Conservation (phyloP, 1,140 invertebrate species). For the Helicoverpa zea region DNA sequence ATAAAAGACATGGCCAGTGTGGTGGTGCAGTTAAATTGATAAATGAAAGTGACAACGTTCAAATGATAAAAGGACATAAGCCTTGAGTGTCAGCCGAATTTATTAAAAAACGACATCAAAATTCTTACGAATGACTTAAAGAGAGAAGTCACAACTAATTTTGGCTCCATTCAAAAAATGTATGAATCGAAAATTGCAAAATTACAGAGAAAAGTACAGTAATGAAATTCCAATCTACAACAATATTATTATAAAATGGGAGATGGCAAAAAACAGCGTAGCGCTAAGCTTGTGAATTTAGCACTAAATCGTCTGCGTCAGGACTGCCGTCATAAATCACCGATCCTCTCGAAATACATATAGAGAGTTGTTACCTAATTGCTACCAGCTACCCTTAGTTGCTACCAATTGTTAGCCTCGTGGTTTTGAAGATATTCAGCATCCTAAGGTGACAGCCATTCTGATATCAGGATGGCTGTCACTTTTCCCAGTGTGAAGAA, state of each 20-base stretch:
- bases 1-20: not conserved
- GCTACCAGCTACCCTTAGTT: no score
- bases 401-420: no score
- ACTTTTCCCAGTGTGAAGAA: no score
- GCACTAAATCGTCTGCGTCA: no score
- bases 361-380: no score
- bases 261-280: no score
- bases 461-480: no score
- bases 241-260: constrained; percentile 9
- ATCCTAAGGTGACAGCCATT: no score
- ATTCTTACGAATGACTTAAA: not conserved
- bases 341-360: no score
- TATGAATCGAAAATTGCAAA: constrained; percentile 10
- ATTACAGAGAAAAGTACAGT: constrained; percentile 13
- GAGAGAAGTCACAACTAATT: constrained; percentile 12
- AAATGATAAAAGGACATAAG: constrained; percentile 1
- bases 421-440: no score
- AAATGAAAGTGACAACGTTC: not conserved
- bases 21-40: not conserved
- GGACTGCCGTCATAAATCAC: no score
- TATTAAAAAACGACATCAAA: not conserved
- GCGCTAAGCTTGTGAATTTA: no score
- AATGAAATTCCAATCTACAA: not conserved
- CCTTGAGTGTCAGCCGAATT: not conserved
- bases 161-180: constrained; percentile 15